Conservation (phyloP, 2,888 invertebrate species). For the Monoplex corrugatus region DNA sequence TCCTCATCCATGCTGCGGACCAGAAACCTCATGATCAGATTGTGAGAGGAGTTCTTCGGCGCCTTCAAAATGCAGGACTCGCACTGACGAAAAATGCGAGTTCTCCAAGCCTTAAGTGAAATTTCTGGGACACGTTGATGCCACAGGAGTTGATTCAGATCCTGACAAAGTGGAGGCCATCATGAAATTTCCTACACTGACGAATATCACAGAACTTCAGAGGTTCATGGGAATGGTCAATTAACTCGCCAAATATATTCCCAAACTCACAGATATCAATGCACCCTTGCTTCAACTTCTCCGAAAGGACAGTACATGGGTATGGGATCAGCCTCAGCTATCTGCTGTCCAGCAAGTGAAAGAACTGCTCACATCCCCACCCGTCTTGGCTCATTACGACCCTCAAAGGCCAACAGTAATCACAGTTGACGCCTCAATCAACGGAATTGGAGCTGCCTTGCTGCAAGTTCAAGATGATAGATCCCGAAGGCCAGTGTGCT, state of each 20-base stretch:
- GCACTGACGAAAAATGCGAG: constrained; percentile 56
- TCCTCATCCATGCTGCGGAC: constrained; percentile 4
- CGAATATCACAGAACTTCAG: constrained; percentile 16
- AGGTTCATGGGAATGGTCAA: constrained; percentile 36
- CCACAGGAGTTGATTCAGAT: not conserved
- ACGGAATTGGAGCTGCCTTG: not conserved
- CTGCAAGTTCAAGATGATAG: not conserved
- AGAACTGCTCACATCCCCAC: constrained; percentile 14
- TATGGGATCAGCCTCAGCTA: not conserved
- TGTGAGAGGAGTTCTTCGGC: constrained; percentile 44
- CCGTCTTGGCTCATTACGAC: not conserved
- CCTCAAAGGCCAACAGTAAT: not conserved
- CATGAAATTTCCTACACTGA: not conserved
- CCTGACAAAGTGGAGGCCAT: constrained; percentile 8
- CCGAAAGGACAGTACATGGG: not conserved
- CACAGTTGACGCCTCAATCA: constrained; percentile 28
- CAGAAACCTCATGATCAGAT: constrained; percentile 53
- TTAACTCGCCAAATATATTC: constrained; percentile 42
- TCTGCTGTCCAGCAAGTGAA: not conserved
- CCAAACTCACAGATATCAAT: not conserved
- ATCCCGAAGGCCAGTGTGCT: not conserved
- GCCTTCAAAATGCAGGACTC: constrained; percentile 52
- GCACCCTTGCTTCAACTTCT: constrained; percentile 15
- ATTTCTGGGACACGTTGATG: constrained; percentile 41
- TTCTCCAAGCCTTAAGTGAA: not conserved